Evolutionary conservation across 2,113 vertebrate genomes (phyloP), one percentile per base, ranked within the genome.

Genomic region (Enhydra lutris): DNA sequence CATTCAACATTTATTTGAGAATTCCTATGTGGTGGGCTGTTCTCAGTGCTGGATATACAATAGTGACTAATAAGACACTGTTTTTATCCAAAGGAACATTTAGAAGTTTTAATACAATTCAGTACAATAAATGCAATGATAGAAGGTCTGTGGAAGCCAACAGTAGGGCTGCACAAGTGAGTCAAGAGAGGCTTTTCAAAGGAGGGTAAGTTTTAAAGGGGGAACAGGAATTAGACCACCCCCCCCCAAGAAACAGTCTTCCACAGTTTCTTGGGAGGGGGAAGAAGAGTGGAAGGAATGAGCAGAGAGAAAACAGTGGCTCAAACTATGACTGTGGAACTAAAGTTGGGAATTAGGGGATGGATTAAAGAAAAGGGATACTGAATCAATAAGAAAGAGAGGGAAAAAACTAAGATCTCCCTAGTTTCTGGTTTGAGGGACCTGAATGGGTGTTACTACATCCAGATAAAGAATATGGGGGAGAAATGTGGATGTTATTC

Each of bases 1-100:
- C 24, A 88, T 71, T 92, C 83, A 97, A 91, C 52, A 90, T 23
- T 85, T 50, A 82, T 61, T 65, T 95, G 59, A 73, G 13, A 86
- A 59, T 85, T 34, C 88, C 78, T 80, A 61, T 82, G 26, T 36
- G 36, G 50, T 50, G 95, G 65, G 34, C 71, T 91, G 80, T 94
- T 36, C 18, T 94, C n/a, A 24, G 24, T 92, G n/a, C 63, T 84
- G 26, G 17, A 10, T 80, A 47, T 78, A 84, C 23, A 84, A 57
- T 1, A 79, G 45, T 83, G 67, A 94, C 42, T 63, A 81, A 63
- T 63, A 96, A 79, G 76, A 84, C 42, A 69, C 45, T 80, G 17
- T 80, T 12, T 18, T 26, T 95, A 89, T 50, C 15, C 50, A 97
- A 90, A 95, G 9, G 21, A 94, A 63, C 14, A 36, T 89, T 65